Conservation (phyloP, 2,888 invertebrate genomes). For the Amphipoea lucens region DNA sequence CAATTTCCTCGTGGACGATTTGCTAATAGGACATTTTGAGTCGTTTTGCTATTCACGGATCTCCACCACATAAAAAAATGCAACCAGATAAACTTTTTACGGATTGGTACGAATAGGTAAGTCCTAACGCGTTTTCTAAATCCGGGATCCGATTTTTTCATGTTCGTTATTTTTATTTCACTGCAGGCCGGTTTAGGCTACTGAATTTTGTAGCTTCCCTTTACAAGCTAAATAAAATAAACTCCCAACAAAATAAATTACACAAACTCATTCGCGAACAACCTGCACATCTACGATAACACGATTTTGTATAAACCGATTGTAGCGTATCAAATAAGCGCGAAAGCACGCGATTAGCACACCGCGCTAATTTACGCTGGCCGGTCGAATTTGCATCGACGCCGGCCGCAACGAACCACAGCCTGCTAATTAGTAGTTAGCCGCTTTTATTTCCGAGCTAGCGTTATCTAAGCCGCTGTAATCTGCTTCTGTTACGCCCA, state of each 20-base stretch:
- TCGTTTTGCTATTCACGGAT: neutral
- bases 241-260: slow-evolving; percentile 26
- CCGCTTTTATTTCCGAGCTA: slow-evolving; percentile 87
- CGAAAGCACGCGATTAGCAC: slow-evolving; percentile 65
- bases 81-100: neutral
- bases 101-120: neutral
- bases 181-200: neutral
- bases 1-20: neutral
- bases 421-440: slow-evolving; percentile 86
- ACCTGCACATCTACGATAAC: slow-evolving; percentile 64
- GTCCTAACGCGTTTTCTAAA: neutral
- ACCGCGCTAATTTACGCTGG: slow-evolving; percentile 73
- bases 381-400: slow-evolving; percentile 82
- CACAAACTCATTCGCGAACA: slow-evolving; percentile 40
- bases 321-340: slow-evolving; percentile 65
- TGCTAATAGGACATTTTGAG: neutral
- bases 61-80: neutral
- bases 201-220: neutral
- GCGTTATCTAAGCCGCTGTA: slow-evolving; percentile 85
- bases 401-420: slow-evolving; percentile 68
- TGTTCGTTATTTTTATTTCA: neutral
- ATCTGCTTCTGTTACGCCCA: slow-evolving; percentile 84
- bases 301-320: slow-evolving; percentile 65
- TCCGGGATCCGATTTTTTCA: neutral
- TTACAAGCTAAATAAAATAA: slow-evolving; percentile 15